Evolutionary conservation across 2,113 vertebrate species (phyloP).

Genomic region (Scatophagus argus): DNA sequence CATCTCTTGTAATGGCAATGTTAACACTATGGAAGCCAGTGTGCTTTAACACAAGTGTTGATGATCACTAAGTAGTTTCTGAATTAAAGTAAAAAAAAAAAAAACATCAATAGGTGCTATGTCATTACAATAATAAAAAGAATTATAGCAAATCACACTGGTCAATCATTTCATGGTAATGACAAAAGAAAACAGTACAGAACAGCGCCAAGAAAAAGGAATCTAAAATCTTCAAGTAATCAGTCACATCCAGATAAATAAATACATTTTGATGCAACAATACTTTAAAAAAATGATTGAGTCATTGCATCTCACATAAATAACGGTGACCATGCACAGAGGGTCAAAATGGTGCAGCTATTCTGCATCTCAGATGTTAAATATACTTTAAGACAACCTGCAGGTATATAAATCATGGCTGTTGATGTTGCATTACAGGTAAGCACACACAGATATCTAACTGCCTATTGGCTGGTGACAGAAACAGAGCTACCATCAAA

Average conservation of each 20-base stretch:
- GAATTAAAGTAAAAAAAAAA: constrained; percentile 34
- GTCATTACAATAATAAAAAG: constrained; percentile 39
- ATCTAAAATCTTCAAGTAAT: constrained; percentile 85
- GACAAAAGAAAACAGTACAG: constrained; percentile 68
- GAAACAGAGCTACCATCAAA: constrained; percentile 10
- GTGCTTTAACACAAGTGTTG: constrained; percentile 64
- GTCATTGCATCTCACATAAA: constrained; percentile 79
- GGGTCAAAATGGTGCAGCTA: constrained; percentile 64
- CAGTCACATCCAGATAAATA: constrained; percentile 85
- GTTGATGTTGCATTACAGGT: constrained; percentile 52
- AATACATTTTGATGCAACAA: constrained; percentile 83
- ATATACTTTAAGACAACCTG: constrained; percentile 62
- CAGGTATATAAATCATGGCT: constrained; percentile 58
- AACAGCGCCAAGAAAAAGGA: constrained; percentile 78
- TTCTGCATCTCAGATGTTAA: constrained; percentile 59
- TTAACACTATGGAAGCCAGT: constrained; percentile 43
- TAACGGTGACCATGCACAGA: constrained; percentile 63
- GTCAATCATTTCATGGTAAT: constrained; percentile 70
- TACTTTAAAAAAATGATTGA: constrained; percentile 70
- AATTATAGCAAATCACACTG: constrained; percentile 54
- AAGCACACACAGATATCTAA: constrained; percentile 33
- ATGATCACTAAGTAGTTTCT: constrained; percentile 41
- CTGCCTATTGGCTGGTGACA: constrained; percentile 24
- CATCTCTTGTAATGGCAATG: constrained; percentile 47
- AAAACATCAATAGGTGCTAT: constrained; percentile 48